Conservation (phyloP, 2,113 vertebrate species). For the Pantherophis guttatus region DNA sequence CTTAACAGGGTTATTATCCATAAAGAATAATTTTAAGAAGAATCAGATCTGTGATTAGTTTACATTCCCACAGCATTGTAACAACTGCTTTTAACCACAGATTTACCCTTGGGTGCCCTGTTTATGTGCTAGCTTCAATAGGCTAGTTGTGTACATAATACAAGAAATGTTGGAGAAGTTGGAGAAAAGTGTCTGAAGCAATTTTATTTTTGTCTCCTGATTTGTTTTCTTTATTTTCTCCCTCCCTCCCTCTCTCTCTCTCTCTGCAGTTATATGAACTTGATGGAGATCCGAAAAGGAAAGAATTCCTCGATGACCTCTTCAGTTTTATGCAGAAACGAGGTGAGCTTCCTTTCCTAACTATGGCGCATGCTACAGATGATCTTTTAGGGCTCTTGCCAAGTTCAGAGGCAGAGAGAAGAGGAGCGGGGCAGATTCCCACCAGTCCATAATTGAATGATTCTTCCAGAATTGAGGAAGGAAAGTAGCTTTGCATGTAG, state of each 20-base stretch:
- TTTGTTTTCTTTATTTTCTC: neutral
- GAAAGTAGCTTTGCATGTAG: neutral
- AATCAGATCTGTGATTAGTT: neutral
- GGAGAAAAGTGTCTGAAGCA: neutral
- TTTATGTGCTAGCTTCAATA: neutral
- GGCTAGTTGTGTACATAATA: neutral
- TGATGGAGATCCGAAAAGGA: conserved; percentile 90
- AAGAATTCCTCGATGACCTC: conserved; percentile 93
- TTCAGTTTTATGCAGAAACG: conserved; percentile 99
- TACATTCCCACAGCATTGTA: neutral
- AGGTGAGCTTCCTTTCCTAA: conserved; percentile 71
- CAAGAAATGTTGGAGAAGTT: neutral
- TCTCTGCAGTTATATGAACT: conserved; percentile 88
- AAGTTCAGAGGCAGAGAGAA: neutral
- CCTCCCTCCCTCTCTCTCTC: neutral
- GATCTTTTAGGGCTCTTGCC: neutral
- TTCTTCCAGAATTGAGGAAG: neutral
- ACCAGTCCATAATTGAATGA: neutral
- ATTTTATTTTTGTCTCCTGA: neutral
- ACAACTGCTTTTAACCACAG: neutral
- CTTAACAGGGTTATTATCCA: neutral
- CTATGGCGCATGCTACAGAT: neutral
- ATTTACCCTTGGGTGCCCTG: neutral
- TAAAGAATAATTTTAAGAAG: neutral
- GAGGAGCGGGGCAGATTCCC: neutral